phyloP scores from a whole-genome alignment of 92 coral and sea anemone genomes.

The Palythoa heliodiscus region DNA sequence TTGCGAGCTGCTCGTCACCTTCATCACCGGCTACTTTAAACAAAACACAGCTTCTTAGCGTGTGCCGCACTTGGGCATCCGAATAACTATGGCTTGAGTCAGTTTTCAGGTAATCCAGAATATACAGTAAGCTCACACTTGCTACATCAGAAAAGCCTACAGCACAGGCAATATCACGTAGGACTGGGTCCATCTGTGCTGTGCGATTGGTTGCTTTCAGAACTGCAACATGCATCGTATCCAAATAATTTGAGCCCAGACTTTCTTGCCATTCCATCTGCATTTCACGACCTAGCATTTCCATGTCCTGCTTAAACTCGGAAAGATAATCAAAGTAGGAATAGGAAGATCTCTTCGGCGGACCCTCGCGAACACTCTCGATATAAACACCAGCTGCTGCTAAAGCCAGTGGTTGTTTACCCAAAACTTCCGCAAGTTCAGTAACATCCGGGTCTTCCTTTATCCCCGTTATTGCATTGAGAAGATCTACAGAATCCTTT shows the following conservation, averaged over 20 bases:
- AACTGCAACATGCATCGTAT: conserved; percentile 66
- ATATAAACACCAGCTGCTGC: conserved; percentile 79
- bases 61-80: conserved; percentile 61
- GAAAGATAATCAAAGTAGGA: conserved; percentile 65
- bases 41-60: conserved; percentile 65
- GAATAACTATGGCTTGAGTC: conserved; percentile 55
- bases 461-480: conserved; percentile 58
- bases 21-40: conserved; percentile 61
- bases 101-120: conserved; percentile 51
- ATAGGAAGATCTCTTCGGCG: conserved; percentile 56
- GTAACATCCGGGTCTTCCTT: conserved; percentile 51
- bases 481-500: conserved; percentile 61
- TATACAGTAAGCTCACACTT: conserved; percentile 59
- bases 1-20: conserved; percentile 52
- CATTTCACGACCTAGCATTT: conserved; percentile 54
- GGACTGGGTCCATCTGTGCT: conserved; percentile 64
- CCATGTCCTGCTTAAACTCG: conserved; percentile 66
- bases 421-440: conserved; percentile 59
- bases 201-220: conserved; percentile 67
- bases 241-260: conserved; percentile 60
- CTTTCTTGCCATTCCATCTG: conserved; percentile 73
- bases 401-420: conserved; percentile 73
- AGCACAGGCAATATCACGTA: conserved; percentile 67
- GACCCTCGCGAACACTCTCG: conserved; percentile 70
- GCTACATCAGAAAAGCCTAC: conserved; percentile 67